Base-by-base conservation (phyloP, 2,113 vertebrate genomes). In the Xerus inauris region DNA sequence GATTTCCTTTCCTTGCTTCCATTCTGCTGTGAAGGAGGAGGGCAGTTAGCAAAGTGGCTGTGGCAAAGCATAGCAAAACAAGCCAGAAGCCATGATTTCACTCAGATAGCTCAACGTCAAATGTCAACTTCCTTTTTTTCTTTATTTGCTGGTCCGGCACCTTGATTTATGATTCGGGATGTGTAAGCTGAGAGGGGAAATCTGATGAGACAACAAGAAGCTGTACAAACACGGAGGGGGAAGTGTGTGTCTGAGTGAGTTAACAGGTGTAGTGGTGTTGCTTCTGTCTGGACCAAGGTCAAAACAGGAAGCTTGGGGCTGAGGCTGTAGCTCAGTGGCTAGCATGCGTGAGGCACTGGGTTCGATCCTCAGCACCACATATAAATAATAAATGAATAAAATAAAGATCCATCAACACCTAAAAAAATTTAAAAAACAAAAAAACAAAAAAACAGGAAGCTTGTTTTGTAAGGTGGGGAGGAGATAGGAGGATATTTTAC, bases 11-110 rank as follows among this genome's bases (percentile, higher is more conserved):
- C 62, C 97, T 98, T 97, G 96, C 96, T 95, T 97, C 98, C 98
- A 99, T 99, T 96, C 98, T 99, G 98, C 95, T 84, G 93, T 51
- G 40, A 97, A 97, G 87, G 75, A 75, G 62, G 97, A 87, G 84
- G 77, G 89, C 35, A 96, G 95, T 96, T 89, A 97, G 96, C 87
- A 97, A 72, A 51, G 45, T 42, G 22, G 16, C 91, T 0, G 5
- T 8, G 57, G 87, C 90, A 89, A 91, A 98, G 38, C 59, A 93
- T 51, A 92, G 79, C 8, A 3, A 49, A 92, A 8, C 3, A 87
- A 47, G 96, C 42, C 30, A 94, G 40, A 67, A 72, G 32, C 40
- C 2, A 87, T 35, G 24, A 91, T 80, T 94, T 82, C 24, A 45
- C 49, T 91, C 14, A 40, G 77, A 71, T 12, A 62, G 64, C 54